Evolutionary conservation across 2,888 invertebrate species (phyloP), one percentile per base, ranked within the genome.

Genomic region (Sylvicola cinctus): DNA sequence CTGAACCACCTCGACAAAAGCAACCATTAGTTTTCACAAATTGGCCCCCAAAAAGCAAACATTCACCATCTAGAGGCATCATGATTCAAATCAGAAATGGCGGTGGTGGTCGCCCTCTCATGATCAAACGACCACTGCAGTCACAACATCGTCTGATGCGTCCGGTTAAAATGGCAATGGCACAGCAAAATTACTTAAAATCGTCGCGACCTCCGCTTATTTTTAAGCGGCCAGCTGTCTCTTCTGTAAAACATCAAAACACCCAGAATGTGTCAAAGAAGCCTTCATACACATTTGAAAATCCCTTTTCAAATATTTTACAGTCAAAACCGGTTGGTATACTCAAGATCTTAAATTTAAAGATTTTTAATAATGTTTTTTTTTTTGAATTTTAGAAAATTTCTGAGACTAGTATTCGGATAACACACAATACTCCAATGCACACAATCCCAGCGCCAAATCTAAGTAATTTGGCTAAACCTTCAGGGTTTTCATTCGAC

Each of bases 401-500:
- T 20, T 20, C 20, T 6, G 20, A 20, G 20, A 20, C 20, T 8
- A 20, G 29, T 11, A 12, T 29, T 29, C 29, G 12, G 4, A 87
- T 63, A 87, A 84, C 68, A 5, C 15, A 33, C 81, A 66, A 68
- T 49, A 79, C 78, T 44, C 81, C 81, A 3, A 83, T 84, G 49
- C 81, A 81, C 55, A 81, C 83, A 8, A 80, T 84, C 42, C 81
- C 81, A 48, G 83, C 84, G 16, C 84, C 84, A 7, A 81, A 83
- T 60, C 61, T 84, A 28, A 45, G 17, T 20, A 20, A 20, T 20
- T 20, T 11, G 30, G 29, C n/a, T 4, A 28, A 28, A 13, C 28
- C 28, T 7, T 20, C 20, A n/a, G n/a, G n/a, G 20, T 20, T 20
- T 20, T 20, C 20, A 6, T 4, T 4, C 20, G 20, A 20, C 4